Percentiles rank a stretch among this genome's conserved stretches.
phyloP scores from a whole-genome alignment of 1,140 invertebrate genomes.

The Littorina saxatilis region DNA sequence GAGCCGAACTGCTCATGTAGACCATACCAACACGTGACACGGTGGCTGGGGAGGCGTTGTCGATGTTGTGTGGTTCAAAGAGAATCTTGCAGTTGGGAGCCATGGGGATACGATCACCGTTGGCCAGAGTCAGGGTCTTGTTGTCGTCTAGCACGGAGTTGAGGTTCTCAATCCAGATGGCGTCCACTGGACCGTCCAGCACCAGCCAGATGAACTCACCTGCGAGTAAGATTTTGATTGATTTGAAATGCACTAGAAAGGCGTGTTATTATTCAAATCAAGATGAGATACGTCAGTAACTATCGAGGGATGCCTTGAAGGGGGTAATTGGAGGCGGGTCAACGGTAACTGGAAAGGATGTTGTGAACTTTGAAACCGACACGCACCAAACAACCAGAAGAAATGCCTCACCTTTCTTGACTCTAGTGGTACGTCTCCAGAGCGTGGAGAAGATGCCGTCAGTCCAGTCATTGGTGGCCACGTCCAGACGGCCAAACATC shows the following conservation, averaged over 20 bases:
- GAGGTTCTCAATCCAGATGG: constrained; percentile 76
- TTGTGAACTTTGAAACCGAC: too few species aligned
- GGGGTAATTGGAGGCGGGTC: too few species aligned
- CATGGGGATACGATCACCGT: constrained; percentile 76
- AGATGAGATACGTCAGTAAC: too few species aligned
- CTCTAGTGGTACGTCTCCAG: constrained; percentile 94
- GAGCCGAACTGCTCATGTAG: constrained; percentile 73
- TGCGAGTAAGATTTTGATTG: constrained; percentile 38
- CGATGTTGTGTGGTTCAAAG: constrained; percentile 76
- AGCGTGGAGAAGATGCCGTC: constrained; percentile 98
- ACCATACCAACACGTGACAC: constrained; percentile 76
- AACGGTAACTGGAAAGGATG: too few species aligned
- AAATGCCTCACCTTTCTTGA: constrained; percentile 84
- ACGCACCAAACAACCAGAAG: too few species aligned
- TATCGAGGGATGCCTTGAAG: too few species aligned
- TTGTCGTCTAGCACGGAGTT: constrained; percentile 76
- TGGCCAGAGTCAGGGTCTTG: constrained; percentile 74
- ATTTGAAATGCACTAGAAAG: too few species aligned
- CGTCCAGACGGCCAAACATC: constrained; percentile 97
- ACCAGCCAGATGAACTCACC: constrained; percentile 77
- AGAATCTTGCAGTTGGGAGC: constrained; percentile 73
- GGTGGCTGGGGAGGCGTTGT: constrained; percentile 75
- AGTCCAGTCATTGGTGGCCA: constrained; percentile 98
- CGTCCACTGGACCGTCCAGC: constrained; percentile 75
- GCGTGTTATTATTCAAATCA: too few species aligned